Conservation (phyloP, 92 coral and sea anemone species). For the Epizoanthus illoricatus region DNA sequence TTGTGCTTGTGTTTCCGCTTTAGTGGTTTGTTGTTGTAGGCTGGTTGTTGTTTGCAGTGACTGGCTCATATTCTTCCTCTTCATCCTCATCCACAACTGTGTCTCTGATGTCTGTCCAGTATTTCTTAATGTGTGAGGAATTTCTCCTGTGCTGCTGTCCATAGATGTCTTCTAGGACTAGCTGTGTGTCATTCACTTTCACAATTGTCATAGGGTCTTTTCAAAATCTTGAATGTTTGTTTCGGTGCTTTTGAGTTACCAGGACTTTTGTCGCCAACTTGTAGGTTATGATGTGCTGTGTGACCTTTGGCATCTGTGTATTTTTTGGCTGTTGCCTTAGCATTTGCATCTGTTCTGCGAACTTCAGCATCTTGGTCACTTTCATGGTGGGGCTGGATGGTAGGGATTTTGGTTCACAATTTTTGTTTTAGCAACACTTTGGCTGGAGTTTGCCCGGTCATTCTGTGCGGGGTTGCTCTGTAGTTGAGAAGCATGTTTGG, state of each 20-base stretch:
- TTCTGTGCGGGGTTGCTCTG: conserved; percentile 35
- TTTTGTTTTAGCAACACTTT: conserved; percentile 30
- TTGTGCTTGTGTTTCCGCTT: too few relatives aligned
- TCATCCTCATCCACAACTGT: too few relatives aligned
- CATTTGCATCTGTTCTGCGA: conserved; percentile 6
- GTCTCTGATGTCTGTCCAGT: too few relatives aligned
- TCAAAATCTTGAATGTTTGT: too few relatives aligned
- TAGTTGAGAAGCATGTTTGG: conserved; percentile 37
- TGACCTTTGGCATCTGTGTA: conserved; percentile 24
- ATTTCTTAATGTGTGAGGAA: too few relatives aligned
- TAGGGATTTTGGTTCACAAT: conserved; percentile 39
- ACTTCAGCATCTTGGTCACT: background rate
- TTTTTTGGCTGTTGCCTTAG: conserved; percentile 35
- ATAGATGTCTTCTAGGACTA: conserved; percentile 11
- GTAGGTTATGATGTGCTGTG: background rate
- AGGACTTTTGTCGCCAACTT: background rate
- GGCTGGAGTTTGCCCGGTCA: conserved; percentile 36
- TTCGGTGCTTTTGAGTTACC: too few relatives aligned
- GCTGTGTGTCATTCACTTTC: conserved; percentile 34
- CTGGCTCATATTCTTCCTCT: too few relatives aligned
- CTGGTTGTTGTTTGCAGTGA: too few relatives aligned
- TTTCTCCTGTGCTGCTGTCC: conserved; percentile 3
- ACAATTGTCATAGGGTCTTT: conserved; percentile 32
- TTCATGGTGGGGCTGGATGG: background rate
- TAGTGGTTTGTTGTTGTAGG: too few relatives aligned